phyloP scores from a whole-genome alignment of 2,113 vertebrate species.

The Zosterops pallidus region DNA sequence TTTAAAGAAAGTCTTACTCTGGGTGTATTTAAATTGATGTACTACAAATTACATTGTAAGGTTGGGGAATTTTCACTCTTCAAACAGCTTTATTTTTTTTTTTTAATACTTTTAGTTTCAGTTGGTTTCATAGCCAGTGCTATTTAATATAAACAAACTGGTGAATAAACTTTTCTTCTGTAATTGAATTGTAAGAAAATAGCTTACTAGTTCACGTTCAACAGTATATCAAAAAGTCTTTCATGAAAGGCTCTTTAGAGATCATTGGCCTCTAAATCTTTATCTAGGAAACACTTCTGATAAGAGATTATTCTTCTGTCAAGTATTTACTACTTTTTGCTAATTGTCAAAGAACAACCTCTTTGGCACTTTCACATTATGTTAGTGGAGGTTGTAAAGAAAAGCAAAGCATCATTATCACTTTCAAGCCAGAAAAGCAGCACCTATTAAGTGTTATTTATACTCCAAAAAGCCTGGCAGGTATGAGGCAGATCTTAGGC shows the following conservation, averaged over 20 bases:
- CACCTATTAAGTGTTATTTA: neutral
- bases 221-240: neutral
- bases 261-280: neutral
- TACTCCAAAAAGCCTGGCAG: neutral
- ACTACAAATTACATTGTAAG: neutral
- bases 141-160: neutral
- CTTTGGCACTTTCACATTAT: neutral
- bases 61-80: neutral
- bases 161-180: neutral
- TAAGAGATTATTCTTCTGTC: neutral
- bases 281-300: neutral
- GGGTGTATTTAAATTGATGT: neutral
- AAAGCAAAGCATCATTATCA: neutral
- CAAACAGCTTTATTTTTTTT: neutral
- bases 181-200: neutral
- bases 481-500: neutral
- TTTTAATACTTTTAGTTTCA: neutral
- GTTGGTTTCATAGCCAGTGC: neutral
- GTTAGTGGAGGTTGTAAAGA: neutral
- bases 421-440: neutral
- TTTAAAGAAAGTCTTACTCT: neutral
- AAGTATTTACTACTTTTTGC: neutral
- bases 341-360: neutral
- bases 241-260: neutral
- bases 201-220: neutral